Conservation (phyloP, 2,888 invertebrate genomes). For the Pediacus dermestoides region DNA sequence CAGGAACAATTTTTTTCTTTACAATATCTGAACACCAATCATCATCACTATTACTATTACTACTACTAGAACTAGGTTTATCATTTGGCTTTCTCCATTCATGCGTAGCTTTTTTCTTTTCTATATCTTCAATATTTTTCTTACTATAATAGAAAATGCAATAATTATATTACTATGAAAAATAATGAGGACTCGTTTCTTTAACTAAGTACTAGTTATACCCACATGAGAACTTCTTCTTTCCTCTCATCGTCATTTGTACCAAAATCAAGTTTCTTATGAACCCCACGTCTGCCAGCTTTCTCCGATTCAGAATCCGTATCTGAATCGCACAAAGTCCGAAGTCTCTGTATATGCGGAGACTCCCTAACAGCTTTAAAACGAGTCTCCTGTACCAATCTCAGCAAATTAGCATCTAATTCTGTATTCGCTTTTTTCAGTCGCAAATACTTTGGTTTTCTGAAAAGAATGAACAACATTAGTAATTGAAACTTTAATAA, state of each 20-base stretch:
- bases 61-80: slow-evolving; percentile 11
- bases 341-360: slow-evolving; percentile 30
- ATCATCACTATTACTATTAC: slow-evolving; percentile 21
- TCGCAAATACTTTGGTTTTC: slow-evolving; percentile 28
- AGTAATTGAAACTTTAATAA: background rate
- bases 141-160: too few relatives aligned
- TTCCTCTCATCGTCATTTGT: slow-evolving; percentile 15
- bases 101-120: too few relatives aligned
- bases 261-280: slow-evolving; percentile 26
- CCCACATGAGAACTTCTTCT: too few relatives aligned
- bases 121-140: too few relatives aligned
- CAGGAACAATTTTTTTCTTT: slow-evolving; percentile 20
- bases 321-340: slow-evolving; percentile 39
- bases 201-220: too few relatives aligned
- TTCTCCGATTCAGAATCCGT: slow-evolving; percentile 17
- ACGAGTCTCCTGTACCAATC: slow-evolving; percentile 28
- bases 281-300: background rate
- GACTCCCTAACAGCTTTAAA: slow-evolving; percentile 27
- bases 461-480: slow-evolving; percentile 18
- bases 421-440: slow-evolving; percentile 34
- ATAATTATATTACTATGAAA: too few relatives aligned
- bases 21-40: slow-evolving; percentile 28
- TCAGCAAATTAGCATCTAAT: slow-evolving; percentile 24
- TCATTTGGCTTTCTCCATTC: too few relatives aligned
- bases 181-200: too few relatives aligned